A percentile compares a stretch with the other conserved stretches of the same genome.
Evolutionary conservation across 2,113 vertebrate species (phyloP).

Genomic region (Daboia siamensis): DNA sequence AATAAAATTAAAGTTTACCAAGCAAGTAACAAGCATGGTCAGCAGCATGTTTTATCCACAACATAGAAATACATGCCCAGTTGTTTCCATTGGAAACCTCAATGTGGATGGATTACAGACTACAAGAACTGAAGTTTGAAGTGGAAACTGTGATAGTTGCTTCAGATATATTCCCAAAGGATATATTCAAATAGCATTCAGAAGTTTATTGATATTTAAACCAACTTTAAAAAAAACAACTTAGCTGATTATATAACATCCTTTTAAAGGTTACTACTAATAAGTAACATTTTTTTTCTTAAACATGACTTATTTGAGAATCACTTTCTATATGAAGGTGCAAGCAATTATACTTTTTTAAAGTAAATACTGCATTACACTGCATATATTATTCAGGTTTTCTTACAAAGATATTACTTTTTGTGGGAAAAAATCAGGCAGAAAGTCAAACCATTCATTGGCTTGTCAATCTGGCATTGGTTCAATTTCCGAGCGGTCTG

Average conservation of each 20-base stretch:
- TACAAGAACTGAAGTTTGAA: slow-evolving; percentile 61
- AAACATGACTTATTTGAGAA: neutral
- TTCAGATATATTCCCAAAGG: slow-evolving; percentile 58
- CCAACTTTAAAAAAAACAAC: slow-evolving; percentile 35
- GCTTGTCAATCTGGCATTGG: no score
- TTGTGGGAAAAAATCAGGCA: no score
- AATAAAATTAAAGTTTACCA: slow-evolving; percentile 64
- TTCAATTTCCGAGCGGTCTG: no score
- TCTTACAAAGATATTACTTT: neutral
- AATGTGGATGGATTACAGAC: slow-evolving; percentile 52
- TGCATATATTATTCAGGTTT: neutral
- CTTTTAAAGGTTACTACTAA: slow-evolving; percentile 12
- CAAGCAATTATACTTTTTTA: neutral
- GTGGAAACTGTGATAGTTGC: slow-evolving; percentile 69
- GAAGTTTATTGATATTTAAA: slow-evolving; percentile 47
- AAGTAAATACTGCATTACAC: neutral
- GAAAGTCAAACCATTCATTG: no score
- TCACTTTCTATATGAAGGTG: neutral
- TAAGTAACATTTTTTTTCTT: slow-evolving; percentile 7
- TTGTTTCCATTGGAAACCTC: slow-evolving; percentile 65
- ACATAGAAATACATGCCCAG: slow-evolving; percentile 64
- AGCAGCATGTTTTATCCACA: slow-evolving; percentile 72
- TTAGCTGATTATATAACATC: neutral
- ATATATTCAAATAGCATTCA: slow-evolving; percentile 58
- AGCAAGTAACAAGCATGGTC: slow-evolving; percentile 61